These are phyloP conservation scores for Hydriomena furcata DNA, from an alignment of 2,888 invertebrate species.

Conservation along the genomic window DNA sequence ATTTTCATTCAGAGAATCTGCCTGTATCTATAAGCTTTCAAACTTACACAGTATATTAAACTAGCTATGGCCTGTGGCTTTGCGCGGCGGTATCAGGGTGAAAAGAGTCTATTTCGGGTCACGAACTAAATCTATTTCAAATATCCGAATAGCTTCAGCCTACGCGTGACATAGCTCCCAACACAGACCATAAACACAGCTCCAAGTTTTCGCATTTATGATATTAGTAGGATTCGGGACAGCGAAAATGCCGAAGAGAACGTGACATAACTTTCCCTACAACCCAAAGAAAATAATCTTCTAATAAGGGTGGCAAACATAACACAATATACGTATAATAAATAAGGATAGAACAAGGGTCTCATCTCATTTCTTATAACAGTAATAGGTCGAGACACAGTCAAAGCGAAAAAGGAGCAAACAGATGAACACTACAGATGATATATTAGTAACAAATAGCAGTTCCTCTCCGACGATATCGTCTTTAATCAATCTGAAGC, in stretches of 20 bases:
- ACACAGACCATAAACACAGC: background rate
- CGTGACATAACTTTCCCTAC: conserved; percentile 1
- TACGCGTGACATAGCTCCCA: too few species aligned
- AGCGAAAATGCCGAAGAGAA: background rate
- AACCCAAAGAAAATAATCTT: conserved; percentile 8
- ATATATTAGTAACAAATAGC: background rate
- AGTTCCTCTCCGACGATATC: conserved; percentile 1
- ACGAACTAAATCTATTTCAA: too few species aligned
- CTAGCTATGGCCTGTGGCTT: too few species aligned
- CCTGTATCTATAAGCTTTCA: too few species aligned
- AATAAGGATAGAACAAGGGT: conserved; percentile 31
- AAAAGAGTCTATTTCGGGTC: too few species aligned
- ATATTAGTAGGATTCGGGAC: too few species aligned
- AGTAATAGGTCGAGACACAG: conserved; percentile 37
- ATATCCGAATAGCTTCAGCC: too few species aligned
- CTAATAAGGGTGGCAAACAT: conserved; percentile 25
- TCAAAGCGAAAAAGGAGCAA: conserved; percentile 37
- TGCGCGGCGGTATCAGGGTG: too few species aligned
- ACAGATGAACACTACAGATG: conserved; percentile 19
- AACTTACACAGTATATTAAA: too few species aligned
- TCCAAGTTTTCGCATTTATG: too few species aligned
- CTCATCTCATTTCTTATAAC: conserved; percentile 37
- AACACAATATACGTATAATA: conserved; percentile 28
- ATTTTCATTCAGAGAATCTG: too few species aligned
- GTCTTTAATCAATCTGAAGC: too few species aligned